Conservation (phyloP, 2,888 invertebrate genomes). For the Junonia oenone region DNA sequence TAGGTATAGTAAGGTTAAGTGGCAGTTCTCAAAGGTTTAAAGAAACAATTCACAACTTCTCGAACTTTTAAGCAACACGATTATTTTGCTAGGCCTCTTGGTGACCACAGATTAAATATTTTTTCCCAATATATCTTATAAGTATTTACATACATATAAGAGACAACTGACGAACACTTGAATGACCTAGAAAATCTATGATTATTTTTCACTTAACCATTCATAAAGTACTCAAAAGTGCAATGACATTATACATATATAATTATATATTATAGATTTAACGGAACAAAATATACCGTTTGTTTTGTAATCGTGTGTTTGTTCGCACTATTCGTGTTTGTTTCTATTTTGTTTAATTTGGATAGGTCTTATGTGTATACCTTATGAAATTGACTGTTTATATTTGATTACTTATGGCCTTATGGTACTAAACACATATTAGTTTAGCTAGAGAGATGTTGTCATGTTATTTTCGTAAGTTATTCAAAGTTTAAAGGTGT, state of each 20-base stretch:
- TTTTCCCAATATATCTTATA: background rate
- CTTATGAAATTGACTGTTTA: background rate
- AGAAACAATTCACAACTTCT: too few species aligned
- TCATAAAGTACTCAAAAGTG: constrained; percentile 15
- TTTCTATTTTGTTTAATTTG: background rate
- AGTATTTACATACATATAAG: background rate
- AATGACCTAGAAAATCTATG: background rate
- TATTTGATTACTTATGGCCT: background rate
- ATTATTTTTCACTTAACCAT: constrained; percentile 1
- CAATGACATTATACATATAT: constrained; percentile 21
- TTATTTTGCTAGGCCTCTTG: too few species aligned
- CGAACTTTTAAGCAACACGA: too few species aligned
- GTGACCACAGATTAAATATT: too few species aligned
- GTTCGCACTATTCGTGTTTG: background rate
- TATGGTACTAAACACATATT: background rate
- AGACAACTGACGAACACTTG: background rate
- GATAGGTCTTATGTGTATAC: background rate
- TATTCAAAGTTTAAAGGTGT: too few species aligned
- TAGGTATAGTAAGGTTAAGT: too few species aligned
- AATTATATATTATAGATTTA: constrained; percentile 18
- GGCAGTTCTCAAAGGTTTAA: too few species aligned
- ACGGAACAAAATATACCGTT: constrained; percentile 19
- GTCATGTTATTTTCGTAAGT: too few species aligned
- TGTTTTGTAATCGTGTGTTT: background rate
- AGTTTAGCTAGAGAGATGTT: background rate